Evolutionary conservation across 2,113 vertebrate genomes (phyloP), one percentile per base, ranked within the genome.

Genomic region (Cariama cristata): DNA sequence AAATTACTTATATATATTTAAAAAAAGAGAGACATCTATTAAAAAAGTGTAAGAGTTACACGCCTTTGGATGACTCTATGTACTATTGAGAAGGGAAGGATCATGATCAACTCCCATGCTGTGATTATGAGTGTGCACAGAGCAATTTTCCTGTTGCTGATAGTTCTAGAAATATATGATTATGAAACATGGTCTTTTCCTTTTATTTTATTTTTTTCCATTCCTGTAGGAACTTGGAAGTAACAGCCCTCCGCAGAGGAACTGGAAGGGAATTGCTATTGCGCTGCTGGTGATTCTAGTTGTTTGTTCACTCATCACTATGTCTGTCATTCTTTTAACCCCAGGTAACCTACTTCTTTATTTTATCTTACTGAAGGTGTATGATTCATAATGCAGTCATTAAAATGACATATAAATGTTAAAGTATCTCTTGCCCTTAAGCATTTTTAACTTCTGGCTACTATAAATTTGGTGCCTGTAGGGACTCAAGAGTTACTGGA

Each of bases 221-320:
- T 98, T 82, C 98, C 79, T 96, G n/a, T 95, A 99, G 99, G 99
- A 99, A 96, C 98, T 99, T 97, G 98, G 99, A 97, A 99, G 99
- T 97, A 99, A 98, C 95, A 99, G 98, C 98, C 99, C 99, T 98
- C 99, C 99, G 68, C 99, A 99, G 98, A 99, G 99, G 98, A 99
- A 99, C 98, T 99, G 99, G 99, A 99, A 99, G 95, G 99, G 99
- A 73, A 99, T 99, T 86, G 99, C 99, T 87, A 99, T 99, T 92
- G 99, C 99, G 83, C 98, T 99, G 97, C 98, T 99, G 98, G 99
- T 99, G 98, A 99, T 99, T 97, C 98, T 99, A 98, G 99, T 99
- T 97, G 99, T 99, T 90, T 99, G 99, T 98, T 99, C 99, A 50
- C 99, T 99, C 97, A 99, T 99, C 98, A 99, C 99, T 69, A 98